Evolutionary conservation across 2,797 vertebrate species (phyloP).

Genomic region (Babyrousa celebensis): DNA sequence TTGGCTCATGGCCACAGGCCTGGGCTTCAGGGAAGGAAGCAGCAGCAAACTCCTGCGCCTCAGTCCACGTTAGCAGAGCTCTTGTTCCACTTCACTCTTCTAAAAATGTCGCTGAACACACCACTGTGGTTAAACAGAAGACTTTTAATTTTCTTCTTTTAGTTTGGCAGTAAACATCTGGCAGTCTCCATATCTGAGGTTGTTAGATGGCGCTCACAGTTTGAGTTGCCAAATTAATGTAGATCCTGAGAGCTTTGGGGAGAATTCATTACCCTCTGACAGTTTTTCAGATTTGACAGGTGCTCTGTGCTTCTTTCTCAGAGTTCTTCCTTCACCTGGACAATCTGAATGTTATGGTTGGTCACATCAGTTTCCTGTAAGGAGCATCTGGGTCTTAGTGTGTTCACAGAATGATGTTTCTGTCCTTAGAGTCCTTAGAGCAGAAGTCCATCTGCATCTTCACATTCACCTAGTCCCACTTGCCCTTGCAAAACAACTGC

Average conservation of each 20-base stretch:
- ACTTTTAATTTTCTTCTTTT: slow-evolving; percentile 67
- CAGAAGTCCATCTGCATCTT: not conserved
- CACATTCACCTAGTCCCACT: slow-evolving; percentile 22
- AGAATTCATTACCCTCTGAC: slow-evolving; percentile 69
- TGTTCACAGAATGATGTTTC: slow-evolving; percentile 37
- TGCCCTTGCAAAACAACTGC: not conserved
- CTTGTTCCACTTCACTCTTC: not conserved
- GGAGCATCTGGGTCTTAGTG: slow-evolving; percentile 18
- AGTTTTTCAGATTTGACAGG: not conserved
- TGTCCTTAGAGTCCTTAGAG: not conserved
- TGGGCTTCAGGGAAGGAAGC: not conserved
- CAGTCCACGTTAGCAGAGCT: not conserved
- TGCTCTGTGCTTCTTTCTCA: not conserved
- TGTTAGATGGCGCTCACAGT: slow-evolving; percentile 59
- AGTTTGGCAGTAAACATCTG: slow-evolving; percentile 64
- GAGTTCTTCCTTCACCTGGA: slow-evolving; percentile 47
- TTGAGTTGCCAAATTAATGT: slow-evolving; percentile 77
- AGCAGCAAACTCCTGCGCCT: not conserved
- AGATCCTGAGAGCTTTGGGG: slow-evolving; percentile 68
- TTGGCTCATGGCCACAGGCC: not conserved
- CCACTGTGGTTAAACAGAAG: not conserved
- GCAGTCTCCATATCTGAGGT: slow-evolving; percentile 33
- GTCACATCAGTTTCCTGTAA: not conserved
- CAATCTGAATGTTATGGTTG: not conserved
- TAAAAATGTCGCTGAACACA: not conserved